These are phyloP conservation scores for Elachura formosa DNA, from an alignment of 2,113 vertebrate species.

Conservation along the genomic window DNA sequence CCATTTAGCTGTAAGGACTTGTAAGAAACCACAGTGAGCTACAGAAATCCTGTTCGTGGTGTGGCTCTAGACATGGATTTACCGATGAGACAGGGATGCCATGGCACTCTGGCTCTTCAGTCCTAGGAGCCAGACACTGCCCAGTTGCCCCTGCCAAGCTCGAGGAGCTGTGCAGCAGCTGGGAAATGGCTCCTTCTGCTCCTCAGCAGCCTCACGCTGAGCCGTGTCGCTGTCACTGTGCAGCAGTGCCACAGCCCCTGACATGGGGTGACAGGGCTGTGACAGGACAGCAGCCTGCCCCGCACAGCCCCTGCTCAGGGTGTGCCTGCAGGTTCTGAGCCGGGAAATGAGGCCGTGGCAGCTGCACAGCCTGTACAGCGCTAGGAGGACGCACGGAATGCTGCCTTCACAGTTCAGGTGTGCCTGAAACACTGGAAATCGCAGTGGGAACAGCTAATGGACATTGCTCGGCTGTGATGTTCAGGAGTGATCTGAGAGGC, in stretches of 20 bases:
- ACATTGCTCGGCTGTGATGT: neutral
- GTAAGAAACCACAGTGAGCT: neutral
- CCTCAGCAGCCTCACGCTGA: neutral
- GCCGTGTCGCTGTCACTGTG: neutral
- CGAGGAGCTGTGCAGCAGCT: neutral
- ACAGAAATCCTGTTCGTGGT: rapidly evolving
- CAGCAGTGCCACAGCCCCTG: neutral
- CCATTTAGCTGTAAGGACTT: neutral
- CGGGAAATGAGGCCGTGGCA: neutral
- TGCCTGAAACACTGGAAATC: neutral
- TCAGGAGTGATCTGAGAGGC: neutral
- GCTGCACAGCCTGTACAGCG: neutral
- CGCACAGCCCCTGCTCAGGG: neutral
- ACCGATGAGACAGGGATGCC: neutral
- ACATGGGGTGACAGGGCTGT: neutral
- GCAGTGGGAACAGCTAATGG: neutral
- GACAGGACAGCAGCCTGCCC: neutral
- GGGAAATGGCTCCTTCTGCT: neutral
- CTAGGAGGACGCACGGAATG: neutral
- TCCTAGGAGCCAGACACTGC: neutral
- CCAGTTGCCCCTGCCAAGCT: neutral
- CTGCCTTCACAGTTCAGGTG: neutral
- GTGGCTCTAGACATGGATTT: neutral
- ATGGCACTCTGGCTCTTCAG: neutral
- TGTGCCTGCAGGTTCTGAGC: rapidly evolving